phyloP scores from a whole-genome alignment of 2,113 vertebrate species.

The Phrynosoma platyrhinos region DNA sequence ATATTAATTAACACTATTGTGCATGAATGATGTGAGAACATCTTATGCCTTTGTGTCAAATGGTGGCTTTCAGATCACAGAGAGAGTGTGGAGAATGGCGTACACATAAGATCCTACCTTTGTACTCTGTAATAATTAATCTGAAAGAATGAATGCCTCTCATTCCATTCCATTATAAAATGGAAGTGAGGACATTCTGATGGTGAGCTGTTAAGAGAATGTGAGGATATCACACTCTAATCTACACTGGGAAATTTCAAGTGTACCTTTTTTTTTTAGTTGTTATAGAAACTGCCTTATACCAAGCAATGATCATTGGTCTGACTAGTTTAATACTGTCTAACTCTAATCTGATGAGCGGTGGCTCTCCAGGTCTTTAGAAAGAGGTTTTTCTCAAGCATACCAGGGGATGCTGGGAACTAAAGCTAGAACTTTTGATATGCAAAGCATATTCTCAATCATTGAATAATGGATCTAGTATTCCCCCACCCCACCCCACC shows the following conservation, averaged over 20 bases:
- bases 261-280: neutral
- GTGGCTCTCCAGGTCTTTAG: neutral
- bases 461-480: too few species aligned
- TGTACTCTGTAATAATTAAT: constrained; percentile 10
- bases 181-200: neutral
- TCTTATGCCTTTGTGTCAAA: neutral
- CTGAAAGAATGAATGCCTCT: neutral
- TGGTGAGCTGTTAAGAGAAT: neutral
- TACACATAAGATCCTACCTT: neutral
- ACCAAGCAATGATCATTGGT: too few species aligned
- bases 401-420: neutral
- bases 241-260: neutral
- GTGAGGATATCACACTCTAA: neutral
- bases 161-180: constrained; percentile 7
- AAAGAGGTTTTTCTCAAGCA: neutral
- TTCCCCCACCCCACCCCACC: too few species aligned
- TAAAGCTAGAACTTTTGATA: too few species aligned
- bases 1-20: neutral
- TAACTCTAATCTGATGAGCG: too few species aligned
- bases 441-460: too few species aligned
- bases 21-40: neutral
- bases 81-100: neutral
- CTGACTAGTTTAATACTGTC: neutral
- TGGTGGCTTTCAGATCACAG: neutral
- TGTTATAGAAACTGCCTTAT: neutral